These are phyloP conservation scores for Anagyrus pseudococci DNA, from an alignment of 2,888 invertebrate species.

Conservation along the genomic window DNA sequence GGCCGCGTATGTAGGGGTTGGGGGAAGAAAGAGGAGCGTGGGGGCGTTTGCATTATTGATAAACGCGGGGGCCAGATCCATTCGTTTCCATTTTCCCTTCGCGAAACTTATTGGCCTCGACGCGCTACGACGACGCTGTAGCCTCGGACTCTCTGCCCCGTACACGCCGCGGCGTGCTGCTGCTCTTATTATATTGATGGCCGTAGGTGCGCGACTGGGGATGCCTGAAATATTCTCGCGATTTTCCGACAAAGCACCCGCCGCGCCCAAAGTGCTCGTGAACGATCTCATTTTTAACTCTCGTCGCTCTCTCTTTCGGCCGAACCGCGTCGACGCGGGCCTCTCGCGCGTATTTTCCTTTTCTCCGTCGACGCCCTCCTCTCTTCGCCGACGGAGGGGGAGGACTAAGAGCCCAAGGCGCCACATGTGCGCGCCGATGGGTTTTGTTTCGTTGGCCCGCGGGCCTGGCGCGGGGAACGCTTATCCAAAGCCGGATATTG, in stretches of 20 bases:
- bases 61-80: slow-evolving; percentile 32
- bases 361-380: too few relatives aligned
- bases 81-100: slow-evolving; percentile 51
- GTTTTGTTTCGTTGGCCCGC: too few relatives aligned
- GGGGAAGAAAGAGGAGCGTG: not conserved
- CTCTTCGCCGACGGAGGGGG: too few relatives aligned
- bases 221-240: slow-evolving; percentile 53
- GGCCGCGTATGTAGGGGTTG: not conserved
- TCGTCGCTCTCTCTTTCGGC: not conserved
- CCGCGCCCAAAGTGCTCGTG: slow-evolving; percentile 52
- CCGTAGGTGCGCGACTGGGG: slow-evolving; percentile 35
- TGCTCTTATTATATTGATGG: slow-evolving; percentile 49
- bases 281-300: slow-evolving; percentile 55
- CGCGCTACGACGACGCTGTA: not conserved
- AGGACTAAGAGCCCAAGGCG: too few relatives aligned
- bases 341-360: too few relatives aligned
- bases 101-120: slow-evolving; percentile 16
- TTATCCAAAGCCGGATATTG: too few relatives aligned
- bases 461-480: too few relatives aligned
- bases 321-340: too few relatives aligned
- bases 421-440: too few relatives aligned
- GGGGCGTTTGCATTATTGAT: slow-evolving; percentile 16
- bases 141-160: too few relatives aligned
- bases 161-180: not conserved
- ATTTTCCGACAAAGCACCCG: slow-evolving; percentile 54